These are phyloP conservation scores for Drosophila lowei DNA, from an alignment of 1,140 invertebrate species.

Conservation along the genomic window DNA sequence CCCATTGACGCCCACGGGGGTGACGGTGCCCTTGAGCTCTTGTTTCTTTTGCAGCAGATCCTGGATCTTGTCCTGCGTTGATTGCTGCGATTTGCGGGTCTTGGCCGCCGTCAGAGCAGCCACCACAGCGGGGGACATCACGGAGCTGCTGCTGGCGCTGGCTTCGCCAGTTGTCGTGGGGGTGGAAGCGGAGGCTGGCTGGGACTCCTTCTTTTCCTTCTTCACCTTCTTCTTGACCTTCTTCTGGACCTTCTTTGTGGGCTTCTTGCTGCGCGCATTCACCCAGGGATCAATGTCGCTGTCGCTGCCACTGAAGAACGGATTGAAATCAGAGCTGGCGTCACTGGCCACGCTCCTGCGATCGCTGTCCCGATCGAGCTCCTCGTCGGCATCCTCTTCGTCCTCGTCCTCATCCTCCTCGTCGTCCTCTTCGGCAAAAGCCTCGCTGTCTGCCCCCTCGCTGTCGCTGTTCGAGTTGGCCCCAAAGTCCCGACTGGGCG, in stretches of 20 bases:
- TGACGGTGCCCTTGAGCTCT: constrained; percentile 75
- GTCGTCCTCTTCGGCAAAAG: constrained; percentile 19
- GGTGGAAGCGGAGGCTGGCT: constrained; percentile 5
- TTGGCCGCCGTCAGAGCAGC: constrained; percentile 66
- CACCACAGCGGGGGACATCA: constrained; percentile 53
- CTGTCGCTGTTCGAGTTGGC: constrained; percentile 55
- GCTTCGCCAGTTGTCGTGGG: constrained; percentile 2
- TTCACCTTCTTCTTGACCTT: constrained; percentile 85
- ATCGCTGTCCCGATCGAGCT: constrained; percentile 80
- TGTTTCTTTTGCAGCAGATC: constrained; percentile 87
- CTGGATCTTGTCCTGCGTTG: constrained; percentile 90
- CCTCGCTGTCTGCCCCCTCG: constrained; percentile 44
- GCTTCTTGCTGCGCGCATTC: constrained; percentile 84
- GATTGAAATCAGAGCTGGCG: constrained; percentile 93
- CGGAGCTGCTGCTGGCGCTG: constrained; percentile 4
- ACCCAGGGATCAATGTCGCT: constrained; percentile 93
- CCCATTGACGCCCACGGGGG: constrained; percentile 77
- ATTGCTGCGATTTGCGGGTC: constrained; percentile 84
- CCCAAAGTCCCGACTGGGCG: constrained; percentile 15
- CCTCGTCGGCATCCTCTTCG: constrained; percentile 51
- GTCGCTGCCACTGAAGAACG: constrained; percentile 94
- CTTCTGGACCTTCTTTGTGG: constrained; percentile 61
- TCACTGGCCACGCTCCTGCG: constrained; percentile 80
- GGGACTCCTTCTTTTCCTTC: constrained; percentile 84
- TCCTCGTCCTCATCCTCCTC: constrained; percentile 37